Conservation (phyloP, 2,797 vertebrate genomes). For the Myoxocephalus aenaeus region DNA sequence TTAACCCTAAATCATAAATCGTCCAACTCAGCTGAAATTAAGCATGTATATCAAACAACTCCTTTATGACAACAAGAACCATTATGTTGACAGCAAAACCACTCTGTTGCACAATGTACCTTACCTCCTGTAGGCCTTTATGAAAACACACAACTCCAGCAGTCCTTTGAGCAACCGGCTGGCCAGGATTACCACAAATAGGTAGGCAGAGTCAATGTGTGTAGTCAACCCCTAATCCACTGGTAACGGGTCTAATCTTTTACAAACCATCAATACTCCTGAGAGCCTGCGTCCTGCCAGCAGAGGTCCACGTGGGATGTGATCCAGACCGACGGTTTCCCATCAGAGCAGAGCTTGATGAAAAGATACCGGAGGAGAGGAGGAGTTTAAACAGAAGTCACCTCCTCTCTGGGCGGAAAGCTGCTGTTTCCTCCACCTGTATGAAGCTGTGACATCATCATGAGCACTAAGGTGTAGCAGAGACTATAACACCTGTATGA, state of each 20-base stretch:
- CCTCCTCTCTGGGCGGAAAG: no score
- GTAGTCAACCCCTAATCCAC: conserved; percentile 14
- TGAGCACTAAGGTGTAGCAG: no score
- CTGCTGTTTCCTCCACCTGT: no score
- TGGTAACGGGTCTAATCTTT: conserved; percentile 25
- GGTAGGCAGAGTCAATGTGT: conserved; percentile 5
- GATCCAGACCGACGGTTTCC: not conserved
- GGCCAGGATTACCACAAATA: conserved; percentile 30
- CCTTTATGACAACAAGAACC: not conserved
- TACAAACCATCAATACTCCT: not conserved
- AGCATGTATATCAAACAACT: not conserved
- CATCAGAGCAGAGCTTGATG: no score
- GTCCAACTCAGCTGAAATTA: not conserved
- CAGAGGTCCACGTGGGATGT: conserved; percentile 44
- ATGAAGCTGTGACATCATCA: no score
- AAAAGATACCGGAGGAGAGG: no score
- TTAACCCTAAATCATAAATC: not conserved
- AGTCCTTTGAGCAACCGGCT: conserved; percentile 13
- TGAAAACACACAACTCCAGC: conserved; percentile 1
- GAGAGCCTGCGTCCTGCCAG: not conserved
- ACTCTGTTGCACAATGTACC: not conserved
- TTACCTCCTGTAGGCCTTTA: not conserved
- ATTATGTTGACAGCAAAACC: not conserved
- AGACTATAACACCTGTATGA: no score
- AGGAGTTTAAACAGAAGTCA: no score